phyloP scores from a whole-genome alignment of 1,140 invertebrate species.

The Hypothenemus hampei region DNA sequence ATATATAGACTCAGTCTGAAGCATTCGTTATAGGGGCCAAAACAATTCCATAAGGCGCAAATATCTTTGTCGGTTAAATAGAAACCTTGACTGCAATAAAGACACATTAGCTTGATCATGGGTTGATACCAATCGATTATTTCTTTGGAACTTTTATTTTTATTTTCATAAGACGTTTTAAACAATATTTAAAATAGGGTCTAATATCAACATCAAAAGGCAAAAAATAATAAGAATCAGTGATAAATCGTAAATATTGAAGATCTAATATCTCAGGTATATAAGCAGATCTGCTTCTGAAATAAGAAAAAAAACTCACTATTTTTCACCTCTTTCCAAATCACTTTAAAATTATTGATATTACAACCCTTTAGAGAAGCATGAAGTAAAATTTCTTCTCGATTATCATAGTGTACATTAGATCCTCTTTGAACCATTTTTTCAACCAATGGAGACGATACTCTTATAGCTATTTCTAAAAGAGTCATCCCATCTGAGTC shows the following conservation, averaged over 20 bases:
- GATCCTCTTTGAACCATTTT: conserved; percentile 25
- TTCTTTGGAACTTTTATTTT: too few relatives aligned
- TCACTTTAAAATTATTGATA: conserved; percentile 17
- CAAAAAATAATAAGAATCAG: too few relatives aligned
- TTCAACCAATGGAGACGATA: conserved; percentile 10
- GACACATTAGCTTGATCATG: too few relatives aligned
- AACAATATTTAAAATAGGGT: too few relatives aligned
- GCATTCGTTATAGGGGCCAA: too few relatives aligned
- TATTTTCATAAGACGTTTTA: too few relatives aligned
- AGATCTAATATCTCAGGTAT: conserved; percentile 18
- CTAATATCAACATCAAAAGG: too few relatives aligned
- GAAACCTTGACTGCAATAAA: too few relatives aligned
- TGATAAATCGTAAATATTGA: conserved; percentile 13
- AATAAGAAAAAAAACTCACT: conserved; percentile 4
- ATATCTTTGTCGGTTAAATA: too few relatives aligned
- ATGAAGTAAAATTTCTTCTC: background rate
- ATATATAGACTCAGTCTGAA: too few relatives aligned
- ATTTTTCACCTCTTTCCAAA: conserved; percentile 22
- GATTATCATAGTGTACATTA: conserved; percentile 17
- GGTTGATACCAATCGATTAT: too few relatives aligned
- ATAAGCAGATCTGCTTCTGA: conserved; percentile 1
- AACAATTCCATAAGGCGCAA: too few relatives aligned
- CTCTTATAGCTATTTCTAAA: conserved; percentile 19
- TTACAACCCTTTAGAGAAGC: conserved; percentile 21
- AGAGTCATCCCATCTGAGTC: conserved; percentile 6